These are phyloP conservation scores for Datnioides undecimradiatus DNA, from an alignment of 2,113 vertebrate genomes.

Conservation along the genomic window DNA sequence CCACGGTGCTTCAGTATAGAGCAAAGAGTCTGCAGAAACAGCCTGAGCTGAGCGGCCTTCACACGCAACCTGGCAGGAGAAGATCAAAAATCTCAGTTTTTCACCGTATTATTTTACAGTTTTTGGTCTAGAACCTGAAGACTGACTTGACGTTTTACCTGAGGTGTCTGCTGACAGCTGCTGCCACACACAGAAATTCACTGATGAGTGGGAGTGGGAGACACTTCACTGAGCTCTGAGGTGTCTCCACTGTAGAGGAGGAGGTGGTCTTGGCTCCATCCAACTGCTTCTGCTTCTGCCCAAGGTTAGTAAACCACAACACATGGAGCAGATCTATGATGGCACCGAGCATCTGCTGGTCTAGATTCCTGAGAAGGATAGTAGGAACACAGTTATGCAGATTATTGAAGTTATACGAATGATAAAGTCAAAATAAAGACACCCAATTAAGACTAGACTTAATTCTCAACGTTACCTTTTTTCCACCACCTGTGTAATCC, in stretches of 20 bases:
- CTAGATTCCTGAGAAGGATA: conserved; percentile 82
- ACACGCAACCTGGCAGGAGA: conserved; percentile 79
- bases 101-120: background rate
- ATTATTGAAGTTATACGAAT: background rate
- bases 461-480: conserved; percentile 81
- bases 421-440: background rate
- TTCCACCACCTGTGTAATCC: conserved; percentile 88
- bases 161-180: conserved; percentile 81
- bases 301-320: conserved; percentile 91
- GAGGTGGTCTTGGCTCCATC: background rate
- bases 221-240: conserved; percentile 79
- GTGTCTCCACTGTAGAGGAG: conserved; percentile 21
- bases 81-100: conserved; percentile 7
- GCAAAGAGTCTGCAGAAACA: conserved; percentile 82
- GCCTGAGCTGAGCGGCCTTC: conserved; percentile 76
- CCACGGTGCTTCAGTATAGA: conserved; percentile 87
- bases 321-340: conserved; percentile 87
- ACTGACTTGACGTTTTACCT: conserved; percentile 77
- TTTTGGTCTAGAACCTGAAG: background rate
- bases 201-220: conserved; percentile 89
- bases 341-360: conserved; percentile 82
- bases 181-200: conserved; percentile 88
- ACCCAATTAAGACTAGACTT: conserved; percentile 61
- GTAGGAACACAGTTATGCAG: conserved; percentile 8
- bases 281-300: conserved; percentile 75